Conservation (phyloP, 2,888 invertebrate species). For the Esperia sulphurella region DNA sequence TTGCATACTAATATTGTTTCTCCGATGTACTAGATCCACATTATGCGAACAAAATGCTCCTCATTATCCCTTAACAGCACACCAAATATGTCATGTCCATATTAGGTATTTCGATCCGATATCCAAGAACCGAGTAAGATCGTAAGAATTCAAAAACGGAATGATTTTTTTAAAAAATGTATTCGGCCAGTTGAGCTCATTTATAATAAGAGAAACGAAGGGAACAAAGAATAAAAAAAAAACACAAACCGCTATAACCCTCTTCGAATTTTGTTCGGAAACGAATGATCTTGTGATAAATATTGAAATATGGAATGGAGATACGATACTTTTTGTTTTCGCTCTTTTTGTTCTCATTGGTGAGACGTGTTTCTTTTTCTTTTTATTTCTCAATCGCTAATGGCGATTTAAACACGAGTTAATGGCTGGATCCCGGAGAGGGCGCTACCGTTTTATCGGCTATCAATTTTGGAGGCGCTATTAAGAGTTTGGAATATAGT, state of each 20-base stretch:
- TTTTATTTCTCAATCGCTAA: slow-evolving; percentile 43
- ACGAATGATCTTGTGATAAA: slow-evolving; percentile 74
- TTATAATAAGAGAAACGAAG: slow-evolving; percentile 63
- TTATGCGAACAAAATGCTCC: not conserved
- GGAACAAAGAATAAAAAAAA: slow-evolving; percentile 35
- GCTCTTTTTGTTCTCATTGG: slow-evolving; percentile 38
- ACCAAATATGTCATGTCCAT: slow-evolving; percentile 1
- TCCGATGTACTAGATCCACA: not conserved
- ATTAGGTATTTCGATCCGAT: not conserved
- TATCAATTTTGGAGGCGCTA: slow-evolving; percentile 47
- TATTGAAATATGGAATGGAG: slow-evolving; percentile 76
- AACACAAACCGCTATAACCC: slow-evolving; percentile 32
- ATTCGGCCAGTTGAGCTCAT: slow-evolving; percentile 49
- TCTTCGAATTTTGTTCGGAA: slow-evolving; percentile 72
- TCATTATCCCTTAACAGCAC: not conserved
- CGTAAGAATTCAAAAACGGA: slow-evolving; percentile 47
- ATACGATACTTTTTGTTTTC: slow-evolving; percentile 43
- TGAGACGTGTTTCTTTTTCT: slow-evolving; percentile 17
- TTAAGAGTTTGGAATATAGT: too few species aligned
- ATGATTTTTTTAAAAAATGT: slow-evolving; percentile 54
- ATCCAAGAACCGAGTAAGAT: slow-evolving; percentile 29
- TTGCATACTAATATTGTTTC: not conserved
- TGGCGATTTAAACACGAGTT: slow-evolving; percentile 55
- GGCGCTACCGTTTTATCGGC: slow-evolving; percentile 70
- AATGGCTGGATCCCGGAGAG: slow-evolving; percentile 44